These are phyloP conservation scores for Mylabris phalerata DNA, from an alignment of 1,140 invertebrate genomes.

Conservation along the genomic window DNA sequence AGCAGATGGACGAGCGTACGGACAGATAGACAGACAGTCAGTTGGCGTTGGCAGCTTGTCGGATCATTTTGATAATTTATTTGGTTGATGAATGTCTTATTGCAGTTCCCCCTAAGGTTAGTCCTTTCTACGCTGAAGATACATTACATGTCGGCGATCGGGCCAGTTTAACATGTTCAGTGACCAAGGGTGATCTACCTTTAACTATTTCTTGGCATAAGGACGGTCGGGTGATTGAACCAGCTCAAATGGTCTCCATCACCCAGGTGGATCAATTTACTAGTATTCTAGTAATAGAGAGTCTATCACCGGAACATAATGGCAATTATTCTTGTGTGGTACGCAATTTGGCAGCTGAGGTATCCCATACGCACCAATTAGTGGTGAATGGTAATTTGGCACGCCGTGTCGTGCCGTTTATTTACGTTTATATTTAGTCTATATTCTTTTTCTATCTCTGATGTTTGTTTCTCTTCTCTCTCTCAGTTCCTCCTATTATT, in stretches of 20 bases:
- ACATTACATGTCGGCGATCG: slow-evolving; percentile 70
- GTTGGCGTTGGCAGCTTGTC: neutral
- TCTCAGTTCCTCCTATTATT: slow-evolving; percentile 78
- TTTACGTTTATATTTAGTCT: slow-evolving; percentile 15
- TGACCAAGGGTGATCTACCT: slow-evolving; percentile 70
- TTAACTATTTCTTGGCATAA: slow-evolving; percentile 71
- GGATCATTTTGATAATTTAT: neutral
- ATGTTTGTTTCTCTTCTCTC: slow-evolving; percentile 57
- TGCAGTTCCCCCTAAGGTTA: slow-evolving; percentile 76
- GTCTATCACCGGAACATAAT: slow-evolving; percentile 67
- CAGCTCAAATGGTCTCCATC: slow-evolving; percentile 54
- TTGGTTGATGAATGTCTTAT: slow-evolving; percentile 37
- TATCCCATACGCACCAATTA: slow-evolving; percentile 65
- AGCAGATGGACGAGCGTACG: neutral
- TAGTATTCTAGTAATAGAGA: slow-evolving; percentile 72
- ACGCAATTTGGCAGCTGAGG: slow-evolving; percentile 63
- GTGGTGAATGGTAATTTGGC: slow-evolving; percentile 72
- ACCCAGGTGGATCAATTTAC: slow-evolving; percentile 70
- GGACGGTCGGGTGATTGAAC: slow-evolving; percentile 59
- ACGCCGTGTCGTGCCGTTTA: slow-evolving; percentile 34
- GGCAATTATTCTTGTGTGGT: slow-evolving; percentile 72
- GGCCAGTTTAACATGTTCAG: slow-evolving; percentile 67
- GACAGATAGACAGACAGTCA: neutral
- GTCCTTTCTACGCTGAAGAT: slow-evolving; percentile 65
- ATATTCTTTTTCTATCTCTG: slow-evolving; percentile 52